phyloP scores from a whole-genome alignment of 2,113 vertebrate species.

The Dendrocopos noguchii region DNA sequence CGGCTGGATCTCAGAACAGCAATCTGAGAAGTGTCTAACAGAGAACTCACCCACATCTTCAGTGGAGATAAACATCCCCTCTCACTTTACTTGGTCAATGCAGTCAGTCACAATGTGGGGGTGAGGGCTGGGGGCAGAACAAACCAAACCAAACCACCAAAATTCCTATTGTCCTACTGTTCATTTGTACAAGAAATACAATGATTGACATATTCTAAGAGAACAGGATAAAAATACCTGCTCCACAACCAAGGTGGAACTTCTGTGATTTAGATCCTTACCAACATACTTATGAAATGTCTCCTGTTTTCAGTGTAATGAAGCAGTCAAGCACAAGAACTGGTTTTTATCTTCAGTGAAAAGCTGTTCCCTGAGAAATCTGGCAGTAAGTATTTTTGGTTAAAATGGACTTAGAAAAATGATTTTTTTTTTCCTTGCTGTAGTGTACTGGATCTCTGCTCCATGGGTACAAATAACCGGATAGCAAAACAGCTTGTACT shows the following conservation, averaged over 20 bases:
- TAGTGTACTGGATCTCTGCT: neutral
- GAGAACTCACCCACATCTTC: neutral
- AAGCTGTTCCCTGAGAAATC: neutral
- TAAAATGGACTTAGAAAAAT: neutral
- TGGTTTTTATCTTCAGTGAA: neutral
- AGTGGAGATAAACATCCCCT: neutral
- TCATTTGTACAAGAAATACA: neutral
- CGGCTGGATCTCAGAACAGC: neutral
- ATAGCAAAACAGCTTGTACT: neutral
- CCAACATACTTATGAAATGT: neutral
- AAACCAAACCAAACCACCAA: neutral
- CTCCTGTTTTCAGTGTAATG: neutral
- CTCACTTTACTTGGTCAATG: neutral
- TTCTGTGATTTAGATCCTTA: neutral
- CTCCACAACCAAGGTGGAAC: neutral
- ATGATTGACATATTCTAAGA: neutral
- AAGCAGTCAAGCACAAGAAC: neutral
- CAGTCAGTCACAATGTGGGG: neutral
- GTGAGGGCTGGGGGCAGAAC: too few species aligned
- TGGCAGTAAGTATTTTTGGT: neutral
- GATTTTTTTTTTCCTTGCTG: neutral
- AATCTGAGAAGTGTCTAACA: neutral
- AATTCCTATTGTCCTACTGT: neutral
- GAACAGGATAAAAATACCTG: neutral
- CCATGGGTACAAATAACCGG: neutral